Base-by-base conservation (phyloP, 2,888 invertebrate species). In the Clistopyga incitator region DNA sequence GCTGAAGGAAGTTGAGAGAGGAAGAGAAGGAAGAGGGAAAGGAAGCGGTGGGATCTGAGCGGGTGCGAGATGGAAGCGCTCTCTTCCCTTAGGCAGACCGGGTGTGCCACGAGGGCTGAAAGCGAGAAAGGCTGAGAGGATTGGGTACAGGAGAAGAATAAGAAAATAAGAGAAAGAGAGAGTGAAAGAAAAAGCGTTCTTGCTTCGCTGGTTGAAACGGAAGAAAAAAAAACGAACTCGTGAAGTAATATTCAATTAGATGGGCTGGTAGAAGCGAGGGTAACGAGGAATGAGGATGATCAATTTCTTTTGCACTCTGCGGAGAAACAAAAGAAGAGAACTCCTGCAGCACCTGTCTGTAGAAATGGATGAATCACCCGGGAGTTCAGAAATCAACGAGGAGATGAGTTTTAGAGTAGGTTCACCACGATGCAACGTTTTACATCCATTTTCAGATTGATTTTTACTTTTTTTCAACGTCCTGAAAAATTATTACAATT, bases 11-110 rank as follows among this genome's bases (percentile, higher is more conserved):
- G 54, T 61, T 29, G 52, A 47, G 38, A 72, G 70, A 86, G 87
- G 90, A 89, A 90, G 50, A 34, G 67, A 90, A 90, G 87, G 89
- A 88, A 78, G 76, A 54, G 72, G 42, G 65, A 85, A 78, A 78
- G 81, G 83, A 82, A 71, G 76, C 84, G 78, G 68, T 61, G 56
- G 56, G 61, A 65, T 80, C 72, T 59, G 75, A 80, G 71, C 38
- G 78, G 68, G 54, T 68, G 68, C 81, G 81, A 81, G 81, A 85
- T 78, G 84, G 74, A 76, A 78, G 23, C 71, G 68, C 88, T 89
- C 89, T 86, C 45, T 88, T 90, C 90, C 90, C 89, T 86, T 50
- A 18, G 50, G 34, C 56, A 74, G 74, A 45, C n/a, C 45, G 67
- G 13, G 42, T 67, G 67, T 76, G 42, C 76, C 42, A 52, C 54